Evolutionary conservation across 2,888 invertebrate genomes (phyloP).

Genomic region (Incurvaria masculella): DNA sequence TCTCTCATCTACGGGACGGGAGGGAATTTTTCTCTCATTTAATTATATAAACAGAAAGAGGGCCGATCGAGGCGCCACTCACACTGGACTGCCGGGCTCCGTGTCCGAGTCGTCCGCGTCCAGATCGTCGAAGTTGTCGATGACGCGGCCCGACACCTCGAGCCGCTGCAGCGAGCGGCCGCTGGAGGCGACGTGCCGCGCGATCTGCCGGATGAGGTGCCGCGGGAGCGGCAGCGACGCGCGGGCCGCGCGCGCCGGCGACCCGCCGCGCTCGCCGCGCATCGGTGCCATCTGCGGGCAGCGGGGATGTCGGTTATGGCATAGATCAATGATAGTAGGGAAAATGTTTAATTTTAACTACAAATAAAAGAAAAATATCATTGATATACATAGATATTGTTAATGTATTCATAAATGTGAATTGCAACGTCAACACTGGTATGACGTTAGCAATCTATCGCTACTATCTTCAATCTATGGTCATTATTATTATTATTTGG

Average conservation of each 20-base stretch:
- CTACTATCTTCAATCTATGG: too few species aligned
- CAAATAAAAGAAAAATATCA: neutral
- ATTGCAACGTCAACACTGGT: too few species aligned
- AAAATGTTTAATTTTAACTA: neutral
- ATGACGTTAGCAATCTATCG: too few species aligned
- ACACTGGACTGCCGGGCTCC: conserved; percentile 44
- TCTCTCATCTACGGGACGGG: too few species aligned
- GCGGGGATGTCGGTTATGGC: neutral
- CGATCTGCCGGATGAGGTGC: conserved; percentile 48
- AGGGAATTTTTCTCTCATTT: too few species aligned
- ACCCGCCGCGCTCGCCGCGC: conserved; percentile 50
- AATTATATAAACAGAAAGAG: too few species aligned
- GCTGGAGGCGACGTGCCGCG: conserved; percentile 48
- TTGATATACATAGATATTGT: neutral
- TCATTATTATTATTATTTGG: too few species aligned
- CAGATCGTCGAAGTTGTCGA: conserved; percentile 52
- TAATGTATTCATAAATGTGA: too few species aligned
- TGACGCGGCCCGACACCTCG: conserved; percentile 48
- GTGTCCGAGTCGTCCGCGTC: conserved; percentile 43
- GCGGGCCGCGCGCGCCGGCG: conserved; percentile 49
- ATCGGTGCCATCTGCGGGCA: conserved; percentile 46
- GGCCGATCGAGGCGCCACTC: too few species aligned
- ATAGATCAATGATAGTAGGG: neutral
- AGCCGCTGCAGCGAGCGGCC: conserved; percentile 49
- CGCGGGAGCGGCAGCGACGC: conserved; percentile 47